These are phyloP conservation scores for Daubentonia madagascariensis DNA, from an alignment of 2,113 vertebrate species.

Conservation along the genomic window DNA sequence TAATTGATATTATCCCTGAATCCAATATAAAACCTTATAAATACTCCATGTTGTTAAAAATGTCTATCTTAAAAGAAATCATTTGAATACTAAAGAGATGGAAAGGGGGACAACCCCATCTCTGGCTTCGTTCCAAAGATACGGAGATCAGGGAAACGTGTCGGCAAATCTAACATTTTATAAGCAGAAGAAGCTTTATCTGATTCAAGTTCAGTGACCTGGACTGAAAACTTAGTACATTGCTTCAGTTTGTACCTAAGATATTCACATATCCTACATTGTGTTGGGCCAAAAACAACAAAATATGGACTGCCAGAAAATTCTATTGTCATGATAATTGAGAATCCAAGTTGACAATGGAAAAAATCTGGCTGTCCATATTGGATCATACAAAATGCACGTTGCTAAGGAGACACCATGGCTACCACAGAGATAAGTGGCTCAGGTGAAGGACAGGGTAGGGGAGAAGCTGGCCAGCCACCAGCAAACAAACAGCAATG, in stretches of 20 bases:
- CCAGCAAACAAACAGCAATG: background rate
- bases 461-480: background rate
- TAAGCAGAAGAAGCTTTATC: background rate
- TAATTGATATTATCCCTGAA: background rate
- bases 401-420: slow-evolving; percentile 1
- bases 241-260: background rate
- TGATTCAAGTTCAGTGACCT: background rate
- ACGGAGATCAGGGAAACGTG: background rate
- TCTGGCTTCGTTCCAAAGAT: background rate
- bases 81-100: background rate
- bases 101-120: background rate
- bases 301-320: background rate
- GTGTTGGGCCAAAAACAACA: background rate
- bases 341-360: background rate
- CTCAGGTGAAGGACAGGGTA: background rate
- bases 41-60: background rate
- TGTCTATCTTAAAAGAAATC: background rate
- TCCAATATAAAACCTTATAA: background rate
- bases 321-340: background rate
- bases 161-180: background rate
- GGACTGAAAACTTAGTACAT: background rate
- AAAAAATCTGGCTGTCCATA: background rate
- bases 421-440: background rate
- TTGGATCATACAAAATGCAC: background rate
- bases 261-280: background rate